Evolutionary conservation across 1,140 invertebrate species (phyloP).

Genomic region (Drosophila nannoptera): DNA sequence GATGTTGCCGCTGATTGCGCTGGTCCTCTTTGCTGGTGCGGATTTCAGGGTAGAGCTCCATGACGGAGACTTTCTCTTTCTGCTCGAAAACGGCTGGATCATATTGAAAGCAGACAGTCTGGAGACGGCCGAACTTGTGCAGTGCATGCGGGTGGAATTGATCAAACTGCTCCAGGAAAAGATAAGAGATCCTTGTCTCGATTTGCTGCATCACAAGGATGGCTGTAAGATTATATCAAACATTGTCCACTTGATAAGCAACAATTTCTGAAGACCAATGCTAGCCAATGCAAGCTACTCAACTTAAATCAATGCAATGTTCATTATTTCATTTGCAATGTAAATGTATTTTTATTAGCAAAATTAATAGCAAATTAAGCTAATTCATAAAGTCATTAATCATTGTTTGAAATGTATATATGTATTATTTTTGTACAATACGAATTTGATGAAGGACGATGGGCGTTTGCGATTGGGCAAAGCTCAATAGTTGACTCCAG

Average conservation of each 20-base stretch:
- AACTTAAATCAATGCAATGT: neutral
- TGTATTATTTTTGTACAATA: too few species aligned
- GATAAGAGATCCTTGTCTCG: constrained; percentile 88
- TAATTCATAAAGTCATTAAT: too few species aligned
- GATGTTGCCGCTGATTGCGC: constrained; percentile 87
- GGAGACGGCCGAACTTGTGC: constrained; percentile 88
- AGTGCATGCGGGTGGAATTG: constrained; percentile 86
- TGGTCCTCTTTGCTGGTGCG: constrained; percentile 89
- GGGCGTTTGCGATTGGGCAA: too few species aligned
- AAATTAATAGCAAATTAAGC: too few species aligned
- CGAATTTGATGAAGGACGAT: too few species aligned
- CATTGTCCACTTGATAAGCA: constrained; percentile 82
- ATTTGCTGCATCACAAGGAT: constrained; percentile 86
- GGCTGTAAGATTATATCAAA: constrained; percentile 88
- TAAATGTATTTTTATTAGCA: too few species aligned
- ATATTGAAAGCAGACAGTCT: constrained; percentile 87
- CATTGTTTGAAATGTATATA: too few species aligned
- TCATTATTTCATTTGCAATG: too few species aligned
- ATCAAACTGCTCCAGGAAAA: constrained; percentile 88
- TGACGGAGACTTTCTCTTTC: constrained; percentile 86
- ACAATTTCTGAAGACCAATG: constrained; percentile 58
- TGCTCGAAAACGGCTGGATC: constrained; percentile 91
- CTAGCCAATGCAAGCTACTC: constrained; percentile 11
- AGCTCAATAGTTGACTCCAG: too few species aligned
- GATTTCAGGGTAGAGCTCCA: constrained; percentile 86